These are phyloP conservation scores for Pteruthius melanotis DNA, from an alignment of 2,113 vertebrate genomes.

Conservation along the genomic window DNA sequence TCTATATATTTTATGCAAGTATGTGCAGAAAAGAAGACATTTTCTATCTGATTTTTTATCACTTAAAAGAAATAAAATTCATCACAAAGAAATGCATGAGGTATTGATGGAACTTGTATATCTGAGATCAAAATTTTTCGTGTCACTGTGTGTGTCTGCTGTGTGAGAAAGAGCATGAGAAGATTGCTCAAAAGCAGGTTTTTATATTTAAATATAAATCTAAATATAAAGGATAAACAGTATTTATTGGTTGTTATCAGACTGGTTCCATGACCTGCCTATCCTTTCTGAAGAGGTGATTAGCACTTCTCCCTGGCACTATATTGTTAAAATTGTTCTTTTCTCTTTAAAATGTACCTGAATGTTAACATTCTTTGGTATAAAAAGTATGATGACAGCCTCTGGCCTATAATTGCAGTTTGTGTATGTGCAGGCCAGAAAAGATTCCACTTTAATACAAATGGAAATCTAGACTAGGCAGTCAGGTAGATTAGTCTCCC, in stretches of 20 bases:
- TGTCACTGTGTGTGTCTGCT: neutral
- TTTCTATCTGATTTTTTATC: fast-evolving
- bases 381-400: neutral
- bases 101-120: neutral
- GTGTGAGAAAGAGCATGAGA: neutral
- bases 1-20: fast-evolving
- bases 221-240: neutral
- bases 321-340: neutral
- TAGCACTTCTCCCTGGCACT: neutral
- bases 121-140: neutral
- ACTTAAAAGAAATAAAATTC: neutral
- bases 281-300: neutral
- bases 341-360: neutral
- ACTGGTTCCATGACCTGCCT: neutral
- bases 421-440: neutral
- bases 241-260: neutral
- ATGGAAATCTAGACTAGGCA: neutral
- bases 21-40: neutral
- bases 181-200: neutral
- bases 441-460: neutral
- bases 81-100: neutral
- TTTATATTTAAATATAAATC: too few relatives aligned
- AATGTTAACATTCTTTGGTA: neutral
- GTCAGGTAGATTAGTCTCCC: neutral
- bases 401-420: neutral